phyloP scores from a whole-genome alignment of 2,888 invertebrate genomes.

The Erannis defoliaria region DNA sequence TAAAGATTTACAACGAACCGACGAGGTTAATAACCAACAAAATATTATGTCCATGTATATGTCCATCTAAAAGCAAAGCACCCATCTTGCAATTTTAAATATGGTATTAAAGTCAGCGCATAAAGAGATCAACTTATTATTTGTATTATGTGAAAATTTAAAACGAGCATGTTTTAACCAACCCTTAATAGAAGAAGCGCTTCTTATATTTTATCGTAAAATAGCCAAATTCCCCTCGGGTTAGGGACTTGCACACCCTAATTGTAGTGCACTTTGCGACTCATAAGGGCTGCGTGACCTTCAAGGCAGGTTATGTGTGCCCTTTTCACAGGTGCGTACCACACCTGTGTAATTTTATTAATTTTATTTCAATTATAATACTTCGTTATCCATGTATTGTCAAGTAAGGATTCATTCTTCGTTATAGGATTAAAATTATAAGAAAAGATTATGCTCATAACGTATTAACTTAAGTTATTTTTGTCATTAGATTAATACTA shows the following conservation, averaged over 20 bases:
- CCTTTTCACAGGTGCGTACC: constrained; percentile 74
- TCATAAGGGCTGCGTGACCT: constrained; percentile 63
- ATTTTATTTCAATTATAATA: constrained; percentile 48
- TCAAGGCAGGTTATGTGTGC: constrained; percentile 56
- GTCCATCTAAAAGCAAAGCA: too few relatives aligned
- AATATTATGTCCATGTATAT: too few relatives aligned
- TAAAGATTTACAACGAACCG: constrained; percentile 1
- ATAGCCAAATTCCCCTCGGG: constrained; percentile 10
- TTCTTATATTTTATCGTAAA: constrained; percentile 11
- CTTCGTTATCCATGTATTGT: constrained; percentile 49
- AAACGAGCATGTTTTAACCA: background rate
- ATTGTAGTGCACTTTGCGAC: constrained; percentile 38
- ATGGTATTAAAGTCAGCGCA: background rate
- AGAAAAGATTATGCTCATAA: background rate
- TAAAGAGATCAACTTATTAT: background rate
- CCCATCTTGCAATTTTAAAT: background rate
- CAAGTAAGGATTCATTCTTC: constrained; percentile 21
- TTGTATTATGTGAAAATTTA: background rate
- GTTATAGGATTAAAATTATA: constrained; percentile 6
- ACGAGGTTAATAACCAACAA: background rate
- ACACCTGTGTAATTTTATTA: constrained; percentile 70
- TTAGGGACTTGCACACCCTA: constrained; percentile 26
- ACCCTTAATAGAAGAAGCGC: background rate
- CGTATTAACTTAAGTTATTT: background rate
- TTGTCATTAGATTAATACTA: background rate